Evolutionary conservation across 2,888 invertebrate species (phyloP), one percentile per base, ranked within the genome.

Genomic region (Xestia c-nigrum): DNA sequence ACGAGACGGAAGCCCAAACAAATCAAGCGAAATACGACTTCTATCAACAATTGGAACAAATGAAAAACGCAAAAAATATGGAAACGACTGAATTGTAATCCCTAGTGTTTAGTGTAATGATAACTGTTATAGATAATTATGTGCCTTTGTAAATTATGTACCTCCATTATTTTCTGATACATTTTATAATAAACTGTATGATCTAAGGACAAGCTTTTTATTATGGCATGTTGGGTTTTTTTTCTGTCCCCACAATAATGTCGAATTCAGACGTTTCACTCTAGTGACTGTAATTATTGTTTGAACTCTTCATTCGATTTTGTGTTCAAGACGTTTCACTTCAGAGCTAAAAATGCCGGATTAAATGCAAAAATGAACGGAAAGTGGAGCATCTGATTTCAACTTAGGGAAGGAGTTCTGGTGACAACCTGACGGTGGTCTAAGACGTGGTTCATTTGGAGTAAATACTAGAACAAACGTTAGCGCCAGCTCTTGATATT

Each of bases 71-170:
- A 85, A 97, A 98, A 93, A 98, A 98, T 94, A 97, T 98, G 94
- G 98, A 98, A 94, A 98, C 98, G 84, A 98, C 98, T 71, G 98
- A 98, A 95, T 96, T 98, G 92, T 98, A 97, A 96, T 79, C 65
- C 76, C 64, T 66, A 71, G 82, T 81, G 80, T 84, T 89, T 84
- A 81, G 78, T 86, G 82, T 88, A 87, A 80, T 86, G 46, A 74
- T 83, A 79, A n/a, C n/a, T n/a, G 50, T 76, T 80, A 81, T 68
- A 79, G 83, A 80, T 85, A 85, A 78, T 67, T 88, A 89, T 91
- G 89, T 91, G 91, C 90, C 89, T 91, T 89, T 85, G 89, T 89
- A 87, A 87, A 86, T 80, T 86, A 88, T 87, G 86, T 88, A 87
- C 87, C 88, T 88, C 81, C 78, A 71, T 70, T 79, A 75, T 83